phyloP scores from a whole-genome alignment of 2,797 vertebrate genomes.

The Hippoglossus hippoglossus region DNA sequence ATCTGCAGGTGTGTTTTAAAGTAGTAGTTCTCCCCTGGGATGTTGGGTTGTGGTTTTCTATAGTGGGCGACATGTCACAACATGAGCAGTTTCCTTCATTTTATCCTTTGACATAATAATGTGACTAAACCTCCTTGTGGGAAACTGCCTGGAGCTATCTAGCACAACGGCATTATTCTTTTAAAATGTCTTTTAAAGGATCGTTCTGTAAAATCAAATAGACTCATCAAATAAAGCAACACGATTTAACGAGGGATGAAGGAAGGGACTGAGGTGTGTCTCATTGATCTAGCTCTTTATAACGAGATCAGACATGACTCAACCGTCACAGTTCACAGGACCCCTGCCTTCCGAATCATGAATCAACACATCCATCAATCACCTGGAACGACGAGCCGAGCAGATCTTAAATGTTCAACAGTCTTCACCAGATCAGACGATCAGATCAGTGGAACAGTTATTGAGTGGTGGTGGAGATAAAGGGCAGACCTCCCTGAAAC shows the following conservation, averaged over 20 bases:
- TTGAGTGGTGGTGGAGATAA: slow-evolving; percentile 20
- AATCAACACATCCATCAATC: slow-evolving; percentile 45
- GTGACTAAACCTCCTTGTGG: slow-evolving; percentile 7
- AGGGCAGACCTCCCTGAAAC: not conserved
- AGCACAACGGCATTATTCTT: not conserved
- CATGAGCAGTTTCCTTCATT: slow-evolving; percentile 32
- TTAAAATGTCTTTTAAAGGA: not conserved
- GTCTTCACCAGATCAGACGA: slow-evolving; percentile 5
- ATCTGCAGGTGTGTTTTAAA: slow-evolving; percentile 1
- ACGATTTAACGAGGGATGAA: not conserved
- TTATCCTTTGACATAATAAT: slow-evolving; percentile 13
- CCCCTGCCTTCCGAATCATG: slow-evolving; percentile 32
- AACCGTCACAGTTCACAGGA: slow-evolving; percentile 41
- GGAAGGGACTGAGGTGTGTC: slow-evolving; percentile 24
- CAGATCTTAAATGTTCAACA: slow-evolving; percentile 8
- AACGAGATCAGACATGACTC: slow-evolving; percentile 56
- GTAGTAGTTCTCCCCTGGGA: slow-evolving; percentile 1
- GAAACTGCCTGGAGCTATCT: slow-evolving; percentile 27
- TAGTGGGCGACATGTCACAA: slow-evolving; percentile 36
- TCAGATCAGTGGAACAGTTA: slow-evolving; percentile 6
- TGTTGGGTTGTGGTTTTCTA: slow-evolving; percentile 5
- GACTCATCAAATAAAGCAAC: not conserved
- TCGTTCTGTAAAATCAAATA: not conserved
- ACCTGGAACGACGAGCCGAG: slow-evolving; percentile 9
- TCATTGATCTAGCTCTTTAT: slow-evolving; percentile 49